A percentile compares a stretch with the other conserved stretches of the same genome.
phyloP scores from a whole-genome alignment of 1,140 invertebrate genomes.

The Anagrus nilaparvatae region DNA sequence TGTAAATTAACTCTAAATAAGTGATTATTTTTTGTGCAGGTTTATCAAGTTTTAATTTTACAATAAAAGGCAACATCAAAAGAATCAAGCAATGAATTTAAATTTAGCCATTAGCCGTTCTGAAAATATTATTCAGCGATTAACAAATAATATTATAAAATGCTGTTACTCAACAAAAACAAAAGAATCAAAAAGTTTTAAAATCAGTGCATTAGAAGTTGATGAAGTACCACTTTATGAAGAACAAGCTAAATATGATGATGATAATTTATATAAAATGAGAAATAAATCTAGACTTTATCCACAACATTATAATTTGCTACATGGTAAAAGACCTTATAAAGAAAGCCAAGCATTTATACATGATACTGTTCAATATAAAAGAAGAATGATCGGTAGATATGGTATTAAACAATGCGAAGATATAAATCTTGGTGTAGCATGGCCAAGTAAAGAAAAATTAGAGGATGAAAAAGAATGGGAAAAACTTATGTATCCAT shows the following conservation, averaged over 20 bases:
- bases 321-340: constrained; percentile 44
- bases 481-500: constrained; percentile 49
- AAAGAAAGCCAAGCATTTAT: constrained; percentile 33
- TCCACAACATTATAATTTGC: constrained; percentile 42
- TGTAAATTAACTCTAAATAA: too few species aligned
- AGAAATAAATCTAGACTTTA: constrained; percentile 52
- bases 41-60: too few species aligned
- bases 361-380: constrained; percentile 50
- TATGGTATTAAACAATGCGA: constrained; percentile 46
- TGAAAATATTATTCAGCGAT: too few species aligned
- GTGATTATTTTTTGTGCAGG: too few species aligned
- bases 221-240: constrained; percentile 23
- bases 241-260: constrained; percentile 13
- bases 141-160: constrained; percentile 9
- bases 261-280: constrained; percentile 18
- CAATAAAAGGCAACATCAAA: too few species aligned
- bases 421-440: constrained; percentile 42
- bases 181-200: constrained; percentile 2
- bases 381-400: constrained; percentile 45
- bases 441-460: constrained; percentile 49
- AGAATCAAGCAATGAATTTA: too few species aligned
- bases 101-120: too few species aligned
- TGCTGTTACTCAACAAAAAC: constrained; percentile 2
- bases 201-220: constrained; percentile 17
- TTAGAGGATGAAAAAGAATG: constrained; percentile 48